These are phyloP conservation scores for Microctenopoma stevenorrisi DNA, from an alignment of 2,797 vertebrate genomes.

Conservation along the genomic window DNA sequence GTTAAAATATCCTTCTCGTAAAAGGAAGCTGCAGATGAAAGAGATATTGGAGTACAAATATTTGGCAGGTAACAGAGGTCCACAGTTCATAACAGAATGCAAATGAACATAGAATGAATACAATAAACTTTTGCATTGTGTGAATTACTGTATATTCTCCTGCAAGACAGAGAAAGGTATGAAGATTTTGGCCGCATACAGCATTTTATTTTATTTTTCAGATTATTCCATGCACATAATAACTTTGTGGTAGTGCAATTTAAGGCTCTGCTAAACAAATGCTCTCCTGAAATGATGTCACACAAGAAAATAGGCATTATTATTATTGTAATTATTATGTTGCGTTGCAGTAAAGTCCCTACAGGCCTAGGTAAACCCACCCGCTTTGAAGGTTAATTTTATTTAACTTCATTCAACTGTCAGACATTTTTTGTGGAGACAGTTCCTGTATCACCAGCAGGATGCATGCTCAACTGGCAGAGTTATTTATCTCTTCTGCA, in stretches of 20 bases:
- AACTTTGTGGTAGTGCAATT: neutral
- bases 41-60: conserved; percentile 45
- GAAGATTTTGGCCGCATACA: conserved; percentile 1
- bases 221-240: neutral
- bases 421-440: neutral
- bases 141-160: neutral
- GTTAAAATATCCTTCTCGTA: conserved; percentile 15
- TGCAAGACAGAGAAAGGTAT: neutral
- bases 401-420: neutral
- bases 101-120: neutral
- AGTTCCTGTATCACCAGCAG: neutral
- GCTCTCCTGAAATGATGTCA: neutral
- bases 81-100: neutral
- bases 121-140: neutral
- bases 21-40: conserved; percentile 47
- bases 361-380: too few relatives aligned
- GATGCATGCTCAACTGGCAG: neutral
- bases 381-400: neutral
- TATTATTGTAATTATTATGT: too few relatives aligned
- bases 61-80: conserved; percentile 21
- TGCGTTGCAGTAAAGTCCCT: neutral
- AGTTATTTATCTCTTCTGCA: neutral
- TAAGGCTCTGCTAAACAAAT: neutral
- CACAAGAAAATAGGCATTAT: neutral
- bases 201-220: conserved; percentile 6